phyloP scores from a whole-genome alignment of 2,888 invertebrate genomes.

The Pseudococcus longispinus region DNA sequence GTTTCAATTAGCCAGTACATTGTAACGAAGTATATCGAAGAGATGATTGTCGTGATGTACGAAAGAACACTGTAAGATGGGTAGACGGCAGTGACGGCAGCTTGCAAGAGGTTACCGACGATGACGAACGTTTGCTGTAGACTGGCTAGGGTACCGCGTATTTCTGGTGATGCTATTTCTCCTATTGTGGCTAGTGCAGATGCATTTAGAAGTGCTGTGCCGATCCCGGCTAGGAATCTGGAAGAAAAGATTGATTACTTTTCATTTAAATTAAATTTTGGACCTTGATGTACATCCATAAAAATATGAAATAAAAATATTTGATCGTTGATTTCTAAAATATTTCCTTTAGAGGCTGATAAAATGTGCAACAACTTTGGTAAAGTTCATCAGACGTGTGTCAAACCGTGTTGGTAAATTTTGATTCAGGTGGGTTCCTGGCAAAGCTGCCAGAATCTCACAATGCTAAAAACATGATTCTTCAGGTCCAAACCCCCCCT shows the following conservation, averaged over 20 bases:
- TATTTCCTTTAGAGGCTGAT: too few species aligned
- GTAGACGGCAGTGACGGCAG: not conserved
- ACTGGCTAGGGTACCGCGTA: not conserved
- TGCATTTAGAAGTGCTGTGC: not conserved
- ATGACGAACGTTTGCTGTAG: not conserved
- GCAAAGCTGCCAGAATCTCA: too few species aligned
- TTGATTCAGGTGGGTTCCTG: too few species aligned
- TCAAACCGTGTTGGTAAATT: too few species aligned
- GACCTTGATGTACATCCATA: too few species aligned
- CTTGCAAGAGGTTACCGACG: not conserved
- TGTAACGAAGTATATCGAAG: not conserved
- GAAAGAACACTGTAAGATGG: not conserved
- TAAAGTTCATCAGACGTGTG: too few species aligned
- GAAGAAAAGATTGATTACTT: not conserved
- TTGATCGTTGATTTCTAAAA: too few species aligned
- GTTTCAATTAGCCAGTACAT: slow-evolving; percentile 12
- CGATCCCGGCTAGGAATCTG: not conserved
- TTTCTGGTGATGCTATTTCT: not conserved
- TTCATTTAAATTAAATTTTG: not conserved
- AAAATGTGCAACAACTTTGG: too few species aligned
- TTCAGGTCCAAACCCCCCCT: too few species aligned
- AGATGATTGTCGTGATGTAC: not conserved
- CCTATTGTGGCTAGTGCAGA: not conserved
- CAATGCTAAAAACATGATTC: too few species aligned
- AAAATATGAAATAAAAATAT: too few species aligned